These are phyloP conservation scores for Thymelicus lineola DNA, from an alignment of 2,888 invertebrate genomes.

Conservation along the genomic window DNA sequence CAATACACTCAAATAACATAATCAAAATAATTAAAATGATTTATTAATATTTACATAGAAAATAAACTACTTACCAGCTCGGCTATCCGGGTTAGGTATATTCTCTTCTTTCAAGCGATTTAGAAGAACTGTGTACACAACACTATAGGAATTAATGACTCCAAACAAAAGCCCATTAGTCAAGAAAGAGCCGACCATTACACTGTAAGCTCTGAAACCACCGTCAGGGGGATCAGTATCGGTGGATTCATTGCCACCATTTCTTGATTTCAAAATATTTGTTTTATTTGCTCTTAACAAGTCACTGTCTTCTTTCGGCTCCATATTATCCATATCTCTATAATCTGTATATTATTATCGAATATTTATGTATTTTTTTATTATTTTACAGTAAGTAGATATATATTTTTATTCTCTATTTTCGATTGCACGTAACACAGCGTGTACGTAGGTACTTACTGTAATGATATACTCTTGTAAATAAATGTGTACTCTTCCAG, in stretches of 20 bases:
- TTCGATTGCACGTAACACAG: not conserved
- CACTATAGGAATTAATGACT: slow-evolving; percentile 95
- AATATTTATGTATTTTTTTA: not conserved
- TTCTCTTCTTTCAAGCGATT: slow-evolving; percentile 87
- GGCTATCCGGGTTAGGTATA: slow-evolving; percentile 89
- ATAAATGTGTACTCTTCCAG: not conserved
- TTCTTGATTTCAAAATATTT: slow-evolving; percentile 52
- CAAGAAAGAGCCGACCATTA: slow-evolving; percentile 93
- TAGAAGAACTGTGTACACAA: slow-evolving; percentile 89
- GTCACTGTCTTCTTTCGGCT: slow-evolving; percentile 68
- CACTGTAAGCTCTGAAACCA: slow-evolving; percentile 91
- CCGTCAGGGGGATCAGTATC: slow-evolving; percentile 88
- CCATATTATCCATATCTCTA: slow-evolving; percentile 57
- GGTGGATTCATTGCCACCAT: slow-evolving; percentile 56
- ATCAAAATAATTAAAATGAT: no score
- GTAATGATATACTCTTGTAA: no score
- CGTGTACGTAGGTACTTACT: not conserved
- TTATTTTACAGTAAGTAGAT: no score
- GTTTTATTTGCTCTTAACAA: slow-evolving; percentile 55
- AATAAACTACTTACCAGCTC: slow-evolving; percentile 89
- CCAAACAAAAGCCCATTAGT: slow-evolving; percentile 96
- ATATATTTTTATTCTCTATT: not conserved
- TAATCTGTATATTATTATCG: not conserved
- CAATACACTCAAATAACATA: no score
- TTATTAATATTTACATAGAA: not conserved